These are phyloP conservation scores for Drosophila bocqueti DNA, from an alignment of 1,140 invertebrate genomes.

Conservation along the genomic window DNA sequence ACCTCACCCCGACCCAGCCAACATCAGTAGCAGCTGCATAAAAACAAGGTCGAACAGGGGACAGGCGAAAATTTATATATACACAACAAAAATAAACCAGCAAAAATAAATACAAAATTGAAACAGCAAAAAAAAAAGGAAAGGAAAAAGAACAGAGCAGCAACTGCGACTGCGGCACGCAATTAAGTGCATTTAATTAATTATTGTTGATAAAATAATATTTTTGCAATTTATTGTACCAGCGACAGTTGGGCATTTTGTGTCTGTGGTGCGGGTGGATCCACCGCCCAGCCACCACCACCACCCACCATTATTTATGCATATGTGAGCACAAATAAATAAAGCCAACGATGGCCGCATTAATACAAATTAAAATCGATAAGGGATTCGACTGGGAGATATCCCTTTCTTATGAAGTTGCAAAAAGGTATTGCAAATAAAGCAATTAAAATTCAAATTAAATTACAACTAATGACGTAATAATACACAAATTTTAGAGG, in stretches of 20 bases:
- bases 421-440: background rate
- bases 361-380: slow-evolving; percentile 14
- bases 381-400: background rate
- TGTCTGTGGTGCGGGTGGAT: slow-evolving; percentile 17
- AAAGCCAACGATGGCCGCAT: slow-evolving; percentile 40
- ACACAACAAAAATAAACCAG: slow-evolving; percentile 18
- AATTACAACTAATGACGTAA: background rate
- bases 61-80: slow-evolving; percentile 21
- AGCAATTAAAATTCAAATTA: background rate
- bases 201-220: slow-evolving; percentile 84
- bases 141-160: slow-evolving; percentile 4
- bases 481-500: too few species aligned
- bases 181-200: slow-evolving; percentile 84
- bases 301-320: slow-evolving; percentile 70
- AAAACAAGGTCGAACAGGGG: slow-evolving; percentile 46
- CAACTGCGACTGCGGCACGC: slow-evolving; percentile 70
- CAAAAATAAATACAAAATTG: slow-evolving; percentile 30
- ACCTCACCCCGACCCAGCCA: background rate
- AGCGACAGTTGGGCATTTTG: slow-evolving; percentile 45
- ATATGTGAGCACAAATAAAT: slow-evolving; percentile 77
- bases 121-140: slow-evolving; percentile 10
- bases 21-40: slow-evolving; percentile 56
- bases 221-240: slow-evolving; percentile 82
- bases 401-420: too few species aligned
- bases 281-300: background rate